Percentiles rank a stretch among this genome's conserved stretches.
Conservation (phyloP, 2,113 vertebrate genomes). For the Pongo pygmaeus region DNA sequence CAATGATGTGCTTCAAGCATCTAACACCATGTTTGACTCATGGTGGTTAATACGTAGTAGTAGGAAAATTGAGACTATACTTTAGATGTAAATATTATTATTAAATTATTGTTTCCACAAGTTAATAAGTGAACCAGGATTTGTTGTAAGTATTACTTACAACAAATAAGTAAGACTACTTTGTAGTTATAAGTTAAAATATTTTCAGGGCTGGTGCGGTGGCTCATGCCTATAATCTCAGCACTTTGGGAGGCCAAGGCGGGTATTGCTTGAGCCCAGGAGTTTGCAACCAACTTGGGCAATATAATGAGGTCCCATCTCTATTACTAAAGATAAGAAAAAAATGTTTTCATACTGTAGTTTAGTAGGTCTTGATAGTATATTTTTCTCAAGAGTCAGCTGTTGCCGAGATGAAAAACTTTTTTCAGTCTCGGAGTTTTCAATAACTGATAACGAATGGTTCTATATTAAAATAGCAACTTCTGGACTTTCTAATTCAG, state of each 20-base stretch:
- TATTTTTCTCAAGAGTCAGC: not conserved
- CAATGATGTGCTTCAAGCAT: not conserved
- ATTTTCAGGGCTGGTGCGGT: not conserved
- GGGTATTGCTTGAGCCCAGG: too few species aligned
- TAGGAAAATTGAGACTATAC: not conserved
- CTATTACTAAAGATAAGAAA: not conserved
- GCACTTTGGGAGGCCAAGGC: too few species aligned
- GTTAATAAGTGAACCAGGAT: not conserved
- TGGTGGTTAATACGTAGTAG: not conserved
- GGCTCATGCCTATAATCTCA: too few species aligned
- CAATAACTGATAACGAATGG: not conserved
- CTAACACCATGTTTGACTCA: not conserved
- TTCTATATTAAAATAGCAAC: slow-evolving; percentile 26
- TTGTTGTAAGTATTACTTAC: not conserved
- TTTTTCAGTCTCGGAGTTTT: slow-evolving; percentile 28
- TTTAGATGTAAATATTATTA: not conserved
- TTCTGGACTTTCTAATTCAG: slow-evolving; percentile 79
- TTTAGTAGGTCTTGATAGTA: not conserved
- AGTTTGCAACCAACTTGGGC: too few species aligned
- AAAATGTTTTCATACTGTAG: not conserved
- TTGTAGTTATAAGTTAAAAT: not conserved
- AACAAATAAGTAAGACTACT: not conserved
- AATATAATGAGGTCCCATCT: too few species aligned
- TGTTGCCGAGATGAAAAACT: not conserved
- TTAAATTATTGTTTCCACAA: not conserved